Conservation (phyloP, 1,140 invertebrate genomes). For the Maniola jurtina region DNA sequence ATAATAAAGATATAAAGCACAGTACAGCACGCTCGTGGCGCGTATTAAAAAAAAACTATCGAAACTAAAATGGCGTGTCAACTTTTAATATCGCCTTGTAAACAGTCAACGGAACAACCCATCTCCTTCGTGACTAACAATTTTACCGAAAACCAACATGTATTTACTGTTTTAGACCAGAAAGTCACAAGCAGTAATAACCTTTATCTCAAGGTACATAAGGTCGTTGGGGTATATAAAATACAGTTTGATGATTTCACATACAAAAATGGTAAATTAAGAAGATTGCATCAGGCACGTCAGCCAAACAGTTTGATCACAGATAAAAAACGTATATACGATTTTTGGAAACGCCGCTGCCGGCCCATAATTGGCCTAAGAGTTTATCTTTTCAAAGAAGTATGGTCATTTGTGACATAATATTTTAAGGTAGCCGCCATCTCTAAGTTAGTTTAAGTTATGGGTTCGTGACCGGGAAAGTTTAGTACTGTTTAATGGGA, state of each 20-base stretch:
- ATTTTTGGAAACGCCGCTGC: slow-evolving; percentile 71
- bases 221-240: not conserved
- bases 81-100: slow-evolving; percentile 66
- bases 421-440: slow-evolving; percentile 45
- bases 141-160: slow-evolving; percentile 42
- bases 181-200: slow-evolving; percentile 8
- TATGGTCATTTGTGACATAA: slow-evolving; percentile 60
- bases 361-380: slow-evolving; percentile 62
- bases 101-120: slow-evolving; percentile 50
- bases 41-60: slow-evolving; percentile 43
- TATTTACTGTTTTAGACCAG: not conserved
- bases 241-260: not conserved
- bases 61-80: slow-evolving; percentile 57
- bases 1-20: slow-evolving; percentile 4
- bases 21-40: not conserved
- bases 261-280: slow-evolving; percentile 38
- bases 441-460: slow-evolving; percentile 46
- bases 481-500: slow-evolving; percentile 34
- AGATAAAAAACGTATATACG: slow-evolving; percentile 58
- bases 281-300: slow-evolving; percentile 58
- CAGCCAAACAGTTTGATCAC: slow-evolving; percentile 52
- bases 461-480: slow-evolving; percentile 47
- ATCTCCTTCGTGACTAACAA: slow-evolving; percentile 63
- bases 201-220: not conserved
- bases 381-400: slow-evolving; percentile 70